phyloP scores from a whole-genome alignment of 2,113 vertebrate genomes.

The Ardeotis arabs region DNA sequence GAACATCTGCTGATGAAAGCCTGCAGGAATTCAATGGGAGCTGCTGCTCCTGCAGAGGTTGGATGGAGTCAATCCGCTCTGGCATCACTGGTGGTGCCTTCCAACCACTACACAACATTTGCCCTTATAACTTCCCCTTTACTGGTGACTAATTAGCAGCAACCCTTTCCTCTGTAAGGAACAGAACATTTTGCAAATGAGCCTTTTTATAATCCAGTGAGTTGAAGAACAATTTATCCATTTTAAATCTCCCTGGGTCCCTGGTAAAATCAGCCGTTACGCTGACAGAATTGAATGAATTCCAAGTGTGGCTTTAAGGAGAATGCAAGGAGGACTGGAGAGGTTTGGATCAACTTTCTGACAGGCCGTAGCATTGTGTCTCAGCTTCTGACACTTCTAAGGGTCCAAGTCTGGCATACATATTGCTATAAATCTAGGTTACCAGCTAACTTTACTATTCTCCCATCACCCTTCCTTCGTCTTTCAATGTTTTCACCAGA shows the following conservation, averaged over 20 bases:
- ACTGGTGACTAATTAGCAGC: background rate
- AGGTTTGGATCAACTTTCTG: background rate
- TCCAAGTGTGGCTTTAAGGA: background rate
- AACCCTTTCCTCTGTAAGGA: background rate
- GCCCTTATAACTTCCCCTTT: background rate
- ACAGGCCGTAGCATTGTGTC: background rate
- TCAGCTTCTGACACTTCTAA: background rate
- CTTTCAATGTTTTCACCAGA: background rate
- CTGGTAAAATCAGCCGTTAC: background rate
- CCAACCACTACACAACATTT: background rate
- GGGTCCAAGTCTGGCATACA: background rate
- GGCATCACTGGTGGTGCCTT: background rate
- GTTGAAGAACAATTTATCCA: background rate
- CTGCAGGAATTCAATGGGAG: background rate
- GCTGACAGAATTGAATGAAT: background rate
- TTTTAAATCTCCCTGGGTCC: background rate
- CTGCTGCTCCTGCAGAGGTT: background rate
- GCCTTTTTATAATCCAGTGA: background rate
- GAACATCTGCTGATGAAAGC: background rate
- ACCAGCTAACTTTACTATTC: background rate
- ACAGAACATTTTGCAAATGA: constrained; percentile 13
- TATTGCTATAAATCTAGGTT: background rate
- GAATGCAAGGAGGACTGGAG: background rate
- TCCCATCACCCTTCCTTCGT: background rate
- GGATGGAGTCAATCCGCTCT: background rate